Percentiles rank a stretch among this genome's conserved stretches.
Evolutionary conservation across 1,140 invertebrate species (phyloP).

Genomic region (Halictus rubicundus): DNA sequence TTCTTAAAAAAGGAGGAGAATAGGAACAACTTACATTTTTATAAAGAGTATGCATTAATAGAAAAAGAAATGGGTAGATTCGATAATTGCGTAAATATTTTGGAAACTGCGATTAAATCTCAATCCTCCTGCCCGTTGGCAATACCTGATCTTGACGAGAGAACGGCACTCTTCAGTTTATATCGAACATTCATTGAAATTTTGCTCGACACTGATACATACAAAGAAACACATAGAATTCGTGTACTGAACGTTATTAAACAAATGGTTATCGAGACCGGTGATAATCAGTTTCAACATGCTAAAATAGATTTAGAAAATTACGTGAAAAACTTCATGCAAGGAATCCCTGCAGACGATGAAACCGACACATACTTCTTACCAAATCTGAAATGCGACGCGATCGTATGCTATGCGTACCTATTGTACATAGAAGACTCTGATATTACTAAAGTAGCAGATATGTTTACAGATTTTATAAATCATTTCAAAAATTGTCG

Average conservation of each 20-base stretch:
- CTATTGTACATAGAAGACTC: constrained; percentile 76
- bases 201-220: constrained; percentile 67
- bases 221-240: constrained; percentile 54
- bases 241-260: constrained; percentile 62
- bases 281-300: constrained; percentile 46
- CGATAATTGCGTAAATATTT: constrained; percentile 77
- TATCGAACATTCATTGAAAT: constrained; percentile 79
- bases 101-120: constrained; percentile 78
- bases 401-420: constrained; percentile 81
- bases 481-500: constrained; percentile 61
- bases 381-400: constrained; percentile 80
- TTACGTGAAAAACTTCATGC: constrained; percentile 63
- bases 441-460: constrained; percentile 56
- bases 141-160: constrained; percentile 66
- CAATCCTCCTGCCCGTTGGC: constrained; percentile 59
- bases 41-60: constrained; percentile 84
- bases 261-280: constrained; percentile 56
- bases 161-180: constrained; percentile 73
- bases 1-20: constrained; percentile 81
- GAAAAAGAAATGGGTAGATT: constrained; percentile 81
- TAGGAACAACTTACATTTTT: constrained; percentile 82
- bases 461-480: constrained; percentile 67
- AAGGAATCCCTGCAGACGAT: constrained; percentile 19
- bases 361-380: constrained; percentile 76
- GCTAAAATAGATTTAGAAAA: constrained; percentile 68